phyloP scores from a whole-genome alignment of 2,797 vertebrate genomes.

The Syngnathus acus region DNA sequence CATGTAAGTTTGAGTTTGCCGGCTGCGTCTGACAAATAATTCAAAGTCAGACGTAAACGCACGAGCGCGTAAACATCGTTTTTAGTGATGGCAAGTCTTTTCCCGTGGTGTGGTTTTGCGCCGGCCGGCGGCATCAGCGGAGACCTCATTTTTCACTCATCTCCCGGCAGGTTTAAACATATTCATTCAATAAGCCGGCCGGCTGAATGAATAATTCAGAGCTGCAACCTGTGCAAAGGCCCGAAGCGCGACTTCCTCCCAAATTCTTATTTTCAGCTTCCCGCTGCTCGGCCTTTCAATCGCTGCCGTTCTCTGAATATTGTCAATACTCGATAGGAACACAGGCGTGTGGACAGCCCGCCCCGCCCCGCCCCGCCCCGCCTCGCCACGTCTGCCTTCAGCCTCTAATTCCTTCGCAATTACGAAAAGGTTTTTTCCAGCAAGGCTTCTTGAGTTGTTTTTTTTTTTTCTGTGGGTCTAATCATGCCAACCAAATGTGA shows the following conservation, averaged over 20 bases:
- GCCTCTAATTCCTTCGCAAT: background rate
- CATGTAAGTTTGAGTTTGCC: background rate
- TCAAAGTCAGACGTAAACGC: background rate
- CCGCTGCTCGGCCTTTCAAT: background rate
- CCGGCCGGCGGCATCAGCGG: background rate
- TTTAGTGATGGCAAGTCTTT: background rate
- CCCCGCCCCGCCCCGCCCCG: no score
- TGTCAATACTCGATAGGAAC: background rate
- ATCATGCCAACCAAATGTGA: background rate
- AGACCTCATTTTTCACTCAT: constrained; percentile 1
- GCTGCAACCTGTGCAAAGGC: background rate
- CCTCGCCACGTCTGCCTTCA: background rate
- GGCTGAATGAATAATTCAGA: constrained; percentile 2
- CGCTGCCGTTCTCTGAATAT: background rate
- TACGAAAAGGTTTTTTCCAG: no score
- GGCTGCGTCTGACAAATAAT: background rate
- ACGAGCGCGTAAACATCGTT: background rate
- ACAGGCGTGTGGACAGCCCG: background rate
- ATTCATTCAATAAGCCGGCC: background rate
- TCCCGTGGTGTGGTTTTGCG: background rate
- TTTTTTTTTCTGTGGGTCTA: background rate
- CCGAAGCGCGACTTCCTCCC: background rate
- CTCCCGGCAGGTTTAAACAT: constrained; percentile 5
- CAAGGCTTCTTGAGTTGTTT: background rate
- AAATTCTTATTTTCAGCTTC: background rate